Base-by-base conservation (phyloP, 2,113 vertebrate genomes). In the Chitala chitala region DNA sequence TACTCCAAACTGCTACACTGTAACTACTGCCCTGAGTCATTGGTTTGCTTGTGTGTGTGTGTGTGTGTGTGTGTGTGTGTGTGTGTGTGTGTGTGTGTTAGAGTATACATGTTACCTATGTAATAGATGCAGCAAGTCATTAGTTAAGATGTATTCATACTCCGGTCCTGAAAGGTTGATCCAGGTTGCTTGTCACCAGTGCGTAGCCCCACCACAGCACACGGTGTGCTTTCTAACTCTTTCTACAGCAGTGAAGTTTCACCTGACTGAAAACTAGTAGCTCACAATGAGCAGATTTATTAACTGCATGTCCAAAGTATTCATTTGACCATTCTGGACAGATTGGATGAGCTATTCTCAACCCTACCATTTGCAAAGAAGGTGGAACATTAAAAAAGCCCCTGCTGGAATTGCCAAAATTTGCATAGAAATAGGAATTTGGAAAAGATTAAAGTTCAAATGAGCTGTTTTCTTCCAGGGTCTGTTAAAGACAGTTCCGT, bases 361-460 rank as follows among this genome's bases (percentile, higher is more conserved):
- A 40, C 12, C 36, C 51, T 46, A 38, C 53, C 54, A 26, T 61
- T 72, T 53, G 56, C 51, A 51, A 33, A 68, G 55, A 79, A 59
- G 44, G 55, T 15, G 66, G 59, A 59, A 61, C 74, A 75, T 75
- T 72, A 79, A 75, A 46, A 69, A 72, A 48, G 78, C 68, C 64
- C 61, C 36, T 61, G 53, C 24, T 26, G 53, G 53, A 44, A 48
- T 68, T 63, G 72, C 51, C 33, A 17, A 55, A 65, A 79, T 79
- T 79, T 79, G 69, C 78, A 79, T 79, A 79, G 78, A 79, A 77
- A 79, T 79, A 65, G 72, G 68, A 79, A 79, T 61, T 71, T 72
- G 55, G 72, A 72, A 63, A 71, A 72, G 75, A 76, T 72, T 76
- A 69, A 64, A 65, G 75, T 65, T 76, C 58, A 76, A 76, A 76